Evolutionary conservation across 2,113 vertebrate genomes (phyloP), one percentile per base, ranked within the genome.

Genomic region (Mungos mungo): DNA sequence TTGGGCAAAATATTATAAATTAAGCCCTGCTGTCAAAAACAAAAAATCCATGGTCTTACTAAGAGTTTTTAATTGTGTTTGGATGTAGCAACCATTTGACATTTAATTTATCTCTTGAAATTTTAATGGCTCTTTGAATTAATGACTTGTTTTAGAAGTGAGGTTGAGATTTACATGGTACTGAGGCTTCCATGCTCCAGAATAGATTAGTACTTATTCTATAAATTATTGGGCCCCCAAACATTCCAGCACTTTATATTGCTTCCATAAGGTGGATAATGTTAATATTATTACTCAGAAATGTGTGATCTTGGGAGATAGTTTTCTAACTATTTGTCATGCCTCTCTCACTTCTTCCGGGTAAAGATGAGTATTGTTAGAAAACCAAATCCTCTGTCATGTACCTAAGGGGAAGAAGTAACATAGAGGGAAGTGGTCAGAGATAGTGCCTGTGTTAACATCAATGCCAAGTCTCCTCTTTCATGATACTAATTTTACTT

Each of bases 101-200:
- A 90, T 92, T 91, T 76, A 96, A 66, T 69, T 87, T 41, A 38
- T 66, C 63, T 33, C 33, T 47, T 41, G 23, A 80, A 54, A 29
- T 57, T 45, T 60, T 74, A 79, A 21, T 88, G 31, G 57, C 92
- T 92, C 76, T 90, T 80, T 84, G 71, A 87, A 83, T 76, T 95
- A 76, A 57, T 90, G 1, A 57, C 69, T 82, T 81, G 66, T 83
- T 97, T 81, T 33, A 76, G 35, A 81, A 52, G 11, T 25, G 16
- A 88, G 19, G 2, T 90, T 69, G 54, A 83, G 7, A 27, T 92
- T 77, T 77, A 54, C 21, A 3, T 83, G 15, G 33, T 76, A 41
- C 50, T 47, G 2, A 79, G 45, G 15, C 33, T 94, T 85, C 31
- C 35, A 23, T 85, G 71, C 79, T 90, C 29, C 66, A 76, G 33